Evolutionary conservation across 1,140 invertebrate genomes (phyloP), one percentile per base, ranked within the genome.

Genomic region (Chionoecetes opilio): DNA sequence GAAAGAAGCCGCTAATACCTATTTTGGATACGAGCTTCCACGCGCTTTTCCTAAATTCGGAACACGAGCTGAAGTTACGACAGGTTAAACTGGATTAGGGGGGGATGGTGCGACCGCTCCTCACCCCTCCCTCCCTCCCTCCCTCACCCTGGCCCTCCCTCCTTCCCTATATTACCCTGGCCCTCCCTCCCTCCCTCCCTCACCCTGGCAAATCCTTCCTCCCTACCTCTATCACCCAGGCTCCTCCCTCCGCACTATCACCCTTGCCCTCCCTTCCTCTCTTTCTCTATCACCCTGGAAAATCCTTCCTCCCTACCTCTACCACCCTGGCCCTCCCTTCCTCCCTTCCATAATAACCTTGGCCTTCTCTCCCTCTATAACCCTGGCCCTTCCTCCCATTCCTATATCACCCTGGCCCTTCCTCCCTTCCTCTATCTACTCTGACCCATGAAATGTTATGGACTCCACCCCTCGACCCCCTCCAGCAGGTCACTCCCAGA

Each of bases 31-130:
- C 63, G n/a, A 75, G 63, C 63, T 26, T 75, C 11, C n/a, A 26
- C 21, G n/a, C n/a, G 63, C 63, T 75, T 75, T 75, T 75, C 63
- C 21, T 75, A 75, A 75, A 75, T 75, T 75, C 63, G 21, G 63
- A 75, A 75, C 63, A 75, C 63, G 63, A 26, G 63, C 63, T 26
- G 63, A 75, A 75, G 63, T 75, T 75, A 75, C 63, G 63, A 75
- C 63, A 75, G 63, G 63, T 75, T 75, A 75, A 75, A 75, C 21
- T 75, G 63, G 63, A 75, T 75, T 75, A 75, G 63, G 63, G 63
- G 63, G 63, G n/a, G 63, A 17, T 75, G 21, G 26, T n/a, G 63
- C n/a, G 63, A 75, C 63, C 63, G n/a, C 63, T 75, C 63, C 63
- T 26, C 1, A 17, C 63, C n/a, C 63, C 63, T 75, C 63, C 63